Percentiles rank a stretch among this genome's conserved stretches.
phyloP scores from a whole-genome alignment of 2,113 vertebrate genomes.

The Mustela nigripes region DNA sequence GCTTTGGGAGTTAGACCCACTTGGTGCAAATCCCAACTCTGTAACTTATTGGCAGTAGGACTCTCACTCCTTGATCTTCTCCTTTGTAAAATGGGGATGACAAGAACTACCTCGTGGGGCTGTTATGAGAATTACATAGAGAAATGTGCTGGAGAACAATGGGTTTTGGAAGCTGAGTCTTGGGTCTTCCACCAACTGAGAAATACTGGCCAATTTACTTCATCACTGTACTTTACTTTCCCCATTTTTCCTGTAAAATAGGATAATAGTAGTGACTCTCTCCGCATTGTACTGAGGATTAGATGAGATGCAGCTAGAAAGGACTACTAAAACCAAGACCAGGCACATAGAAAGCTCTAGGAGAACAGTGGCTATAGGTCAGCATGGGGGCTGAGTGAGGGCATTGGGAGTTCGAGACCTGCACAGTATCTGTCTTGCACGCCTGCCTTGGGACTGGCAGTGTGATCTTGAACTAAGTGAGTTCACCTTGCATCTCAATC shows the following conservation, averaged over 20 bases:
- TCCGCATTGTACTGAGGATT: not conserved
- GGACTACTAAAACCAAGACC: not conserved
- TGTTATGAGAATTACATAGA: not conserved
- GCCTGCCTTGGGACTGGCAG: not conserved
- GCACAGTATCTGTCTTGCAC: not conserved
- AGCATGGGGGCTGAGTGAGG: accelerated
- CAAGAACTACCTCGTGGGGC: not conserved
- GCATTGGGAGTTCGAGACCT: accelerated
- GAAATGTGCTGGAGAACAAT: not conserved
- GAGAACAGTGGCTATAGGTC: not conserved
- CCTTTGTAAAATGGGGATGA: not conserved
- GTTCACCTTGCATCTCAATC: not conserved
- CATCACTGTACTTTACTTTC: not conserved
- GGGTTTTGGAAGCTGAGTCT: not conserved
- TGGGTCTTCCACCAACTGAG: not conserved
- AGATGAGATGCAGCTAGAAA: not conserved
- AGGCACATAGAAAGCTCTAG: not conserved
- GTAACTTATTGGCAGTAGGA: not conserved
- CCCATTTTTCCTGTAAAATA: not conserved
- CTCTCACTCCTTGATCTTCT: not conserved
- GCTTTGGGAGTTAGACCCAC: not conserved
- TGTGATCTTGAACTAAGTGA: not conserved
- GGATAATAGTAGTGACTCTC: not conserved
- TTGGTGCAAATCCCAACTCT: not conserved
- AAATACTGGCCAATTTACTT: not conserved